Evolutionary conservation across 2,797 vertebrate species (phyloP), one percentile per base, ranked within the genome.

Genomic region (Lepidocolaptes lacrymiger): DNA sequence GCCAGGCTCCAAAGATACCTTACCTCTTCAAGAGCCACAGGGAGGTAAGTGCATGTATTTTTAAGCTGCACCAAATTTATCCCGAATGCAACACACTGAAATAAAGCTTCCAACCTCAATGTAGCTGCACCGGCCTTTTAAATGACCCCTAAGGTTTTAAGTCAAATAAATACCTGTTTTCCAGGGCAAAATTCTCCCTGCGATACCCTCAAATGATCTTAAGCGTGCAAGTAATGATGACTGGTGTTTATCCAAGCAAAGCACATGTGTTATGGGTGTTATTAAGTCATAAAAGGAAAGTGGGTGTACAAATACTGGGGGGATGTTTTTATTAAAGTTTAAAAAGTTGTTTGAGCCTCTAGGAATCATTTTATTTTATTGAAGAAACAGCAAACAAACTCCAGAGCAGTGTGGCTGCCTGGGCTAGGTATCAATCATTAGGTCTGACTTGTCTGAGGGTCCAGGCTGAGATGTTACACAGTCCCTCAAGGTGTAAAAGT

Each of bases 21-120:
- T 34, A 66, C 51, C 92, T 92, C 93, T 23, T 92, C 94, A 80
- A 93, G 86, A 90, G 92, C 46, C 71, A 27, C 3, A 4, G 83
- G 49, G 58, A 95, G 93, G 94, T 85, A 94, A 93, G 95, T 91
- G 95, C 82, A 20, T 61, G 78, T 69, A 56, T 91, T 94, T 93
- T 91, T 73, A 91, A 96, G 73, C 87, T 1, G 4, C 87, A 49
- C 87, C 87, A 67, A 89, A 80, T 94, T 77, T 85, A 63, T 56
- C 89, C 48, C 41, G 92, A 74, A 95, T 91, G 91, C 92, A 88
- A 39, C 52, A 6, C 16, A 0, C 74, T 55, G 92, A 52, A 91
- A 92, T 82, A n/a, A 94, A 94, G 78, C 77, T 34, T 24, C 69
- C n/a, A 12, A 59, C 80, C 27, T 44, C 77, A 6, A 1, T 24